Base-by-base conservation (phyloP, 2,113 vertebrate genomes). In the Chionodraco myersi region DNA sequence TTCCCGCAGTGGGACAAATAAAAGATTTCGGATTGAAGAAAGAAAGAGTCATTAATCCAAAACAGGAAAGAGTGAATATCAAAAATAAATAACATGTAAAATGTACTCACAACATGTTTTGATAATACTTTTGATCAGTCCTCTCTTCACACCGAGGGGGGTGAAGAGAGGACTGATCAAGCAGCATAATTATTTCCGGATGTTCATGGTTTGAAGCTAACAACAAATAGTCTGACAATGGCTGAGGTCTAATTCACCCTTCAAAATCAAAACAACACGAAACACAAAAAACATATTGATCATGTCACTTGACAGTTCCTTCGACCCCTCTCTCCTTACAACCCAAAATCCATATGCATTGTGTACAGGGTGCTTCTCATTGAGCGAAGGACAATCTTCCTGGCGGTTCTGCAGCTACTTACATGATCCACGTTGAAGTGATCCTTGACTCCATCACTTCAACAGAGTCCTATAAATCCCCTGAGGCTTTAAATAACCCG, bases 401-500 rank as follows among this genome's bases (percentile, higher is more conserved):
- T 56, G 64, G 71, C 73, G 77, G 68, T 58, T 77, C 70, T 69
- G 63, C 60, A 64, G 63, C 57, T 75, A 66, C 49, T 79, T 67
- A 49, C 78, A 78, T 60, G 69, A 82, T 77, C 77, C 63, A 75
- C 83, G 72, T 72, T 68, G 74, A 89, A 88, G 83, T 90, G 88
- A 92, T 86, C 88, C 88, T 87, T 92, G 84, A 86, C 90, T 88
- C 83, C 63, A 36, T 79, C 84, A 41, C 79, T 67, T 81, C 57
- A 84, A 74, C 84, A 69, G 63, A 34, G 64, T 77, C 77, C 70
- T 69, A 79, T 84, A 90, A 86, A 88, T 86, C 83, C 88, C 89
- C 66, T 0, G n/a, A 75, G 79, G 88, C 80, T 84, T 71, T 81
- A 75, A 86, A 85, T 89, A 80, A 91, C 85, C 87, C 71, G 62